Conservation (phyloP, 1,140 invertebrate genomes). For the Rhyzopertha dominica region DNA sequence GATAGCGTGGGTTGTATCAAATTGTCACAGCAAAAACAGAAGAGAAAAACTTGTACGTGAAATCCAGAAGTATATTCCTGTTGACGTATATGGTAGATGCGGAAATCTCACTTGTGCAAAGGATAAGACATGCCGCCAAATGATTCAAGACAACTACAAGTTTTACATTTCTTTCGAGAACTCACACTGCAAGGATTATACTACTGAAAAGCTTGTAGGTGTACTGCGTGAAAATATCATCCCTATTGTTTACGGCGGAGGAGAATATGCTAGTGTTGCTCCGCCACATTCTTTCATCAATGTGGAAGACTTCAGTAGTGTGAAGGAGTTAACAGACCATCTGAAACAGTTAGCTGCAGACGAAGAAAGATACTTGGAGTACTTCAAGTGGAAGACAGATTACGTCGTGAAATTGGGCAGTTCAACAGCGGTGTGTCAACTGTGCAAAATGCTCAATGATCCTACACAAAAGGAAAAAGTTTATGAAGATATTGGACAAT, state of each 20-base stretch:
- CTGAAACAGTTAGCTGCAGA: constrained; percentile 48
- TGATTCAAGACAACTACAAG: constrained; percentile 51
- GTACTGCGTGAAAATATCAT: constrained; percentile 47
- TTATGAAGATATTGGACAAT: too few species aligned
- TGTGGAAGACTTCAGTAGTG: constrained; percentile 49
- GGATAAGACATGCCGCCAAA: constrained; percentile 41
- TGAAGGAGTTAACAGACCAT: constrained; percentile 50
- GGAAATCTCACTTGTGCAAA: constrained; percentile 38
- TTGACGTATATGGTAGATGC: constrained; percentile 69
- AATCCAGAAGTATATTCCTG: constrained; percentile 51
- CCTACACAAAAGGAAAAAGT: too few species aligned
- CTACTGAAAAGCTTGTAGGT: constrained; percentile 59
- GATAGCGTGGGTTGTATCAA: constrained; percentile 58
- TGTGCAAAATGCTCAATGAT: too few species aligned
- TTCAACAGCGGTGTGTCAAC: too few species aligned
- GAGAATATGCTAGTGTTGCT: constrained; percentile 49
- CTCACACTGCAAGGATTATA: constrained; percentile 55
- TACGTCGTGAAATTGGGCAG: too few species aligned
- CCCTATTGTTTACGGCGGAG: constrained; percentile 52
- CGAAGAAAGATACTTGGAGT: constrained; percentile 45
- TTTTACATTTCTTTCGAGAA: constrained; percentile 70
- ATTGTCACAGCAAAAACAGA: constrained; percentile 52
- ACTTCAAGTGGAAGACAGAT: constrained; percentile 50
- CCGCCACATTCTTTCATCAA: constrained; percentile 59
- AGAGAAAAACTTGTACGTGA: constrained; percentile 52